phyloP scores from a whole-genome alignment of 2,113 vertebrate genomes.

The Tympanuchus pallidicinctus region DNA sequence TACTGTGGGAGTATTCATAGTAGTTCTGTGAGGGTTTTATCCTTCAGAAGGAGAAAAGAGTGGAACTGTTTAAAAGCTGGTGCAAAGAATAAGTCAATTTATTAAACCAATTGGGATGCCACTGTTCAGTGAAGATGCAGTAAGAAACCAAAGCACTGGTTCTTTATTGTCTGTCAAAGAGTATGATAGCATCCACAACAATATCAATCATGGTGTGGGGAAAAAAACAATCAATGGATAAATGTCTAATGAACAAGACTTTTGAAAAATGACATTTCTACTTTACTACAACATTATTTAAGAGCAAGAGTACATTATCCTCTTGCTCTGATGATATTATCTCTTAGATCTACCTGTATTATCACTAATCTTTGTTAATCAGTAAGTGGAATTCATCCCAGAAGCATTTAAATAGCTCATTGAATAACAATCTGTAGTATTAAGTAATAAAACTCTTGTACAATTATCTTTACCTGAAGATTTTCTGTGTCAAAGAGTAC shows the following conservation, averaged over 20 bases:
- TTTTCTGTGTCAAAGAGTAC: background rate
- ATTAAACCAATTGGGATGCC: conserved; percentile 18
- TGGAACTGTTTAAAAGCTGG: background rate
- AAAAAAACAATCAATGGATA: conserved; percentile 5
- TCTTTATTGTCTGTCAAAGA: background rate
- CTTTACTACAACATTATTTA: background rate
- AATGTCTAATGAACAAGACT: background rate
- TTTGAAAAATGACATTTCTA: conserved; percentile 36
- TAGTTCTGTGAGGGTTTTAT: background rate
- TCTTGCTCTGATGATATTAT: conserved; percentile 47
- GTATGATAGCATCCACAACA: background rate
- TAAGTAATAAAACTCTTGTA: background rate
- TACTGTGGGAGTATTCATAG: accelerated
- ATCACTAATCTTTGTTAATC: conserved; percentile 52
- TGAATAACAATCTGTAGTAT: conserved; percentile 35
- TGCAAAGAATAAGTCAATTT: conserved; percentile 8
- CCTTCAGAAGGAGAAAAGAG: background rate
- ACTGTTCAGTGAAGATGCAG: conserved; percentile 6
- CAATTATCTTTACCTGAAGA: background rate
- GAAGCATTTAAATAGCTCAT: conserved; percentile 15
- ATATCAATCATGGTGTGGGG: background rate
- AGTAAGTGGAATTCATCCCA: conserved; percentile 61
- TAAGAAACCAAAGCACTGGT: background rate
- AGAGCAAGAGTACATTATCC: conserved; percentile 44
- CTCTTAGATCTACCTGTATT: conserved; percentile 46